Evolutionary conservation across 2,797 vertebrate species (phyloP).

Genomic region (Catamblyrhynchus diadema): DNA sequence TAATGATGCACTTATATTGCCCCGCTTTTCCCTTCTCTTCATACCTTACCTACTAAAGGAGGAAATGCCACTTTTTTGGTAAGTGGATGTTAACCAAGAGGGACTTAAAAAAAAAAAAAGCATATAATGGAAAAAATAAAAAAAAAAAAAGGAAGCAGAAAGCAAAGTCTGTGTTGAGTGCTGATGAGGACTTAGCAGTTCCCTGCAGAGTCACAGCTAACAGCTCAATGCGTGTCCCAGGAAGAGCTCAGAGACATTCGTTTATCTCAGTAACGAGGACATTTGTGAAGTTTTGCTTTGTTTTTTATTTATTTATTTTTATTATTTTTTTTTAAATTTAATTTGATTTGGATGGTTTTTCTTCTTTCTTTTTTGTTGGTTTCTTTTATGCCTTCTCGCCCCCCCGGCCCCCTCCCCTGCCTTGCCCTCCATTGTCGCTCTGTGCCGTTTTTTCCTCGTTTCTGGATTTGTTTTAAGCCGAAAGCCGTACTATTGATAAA

Average conservation of each 20-base stretch:
- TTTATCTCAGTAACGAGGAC: constrained; percentile 95
- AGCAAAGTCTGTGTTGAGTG: constrained; percentile 87
- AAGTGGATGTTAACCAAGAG: constrained; percentile 99
- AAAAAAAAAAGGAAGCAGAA: constrained; percentile 72
- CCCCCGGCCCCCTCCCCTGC: not conserved
- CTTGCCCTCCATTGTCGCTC: constrained; percentile 46
- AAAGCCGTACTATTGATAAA: not conserved
- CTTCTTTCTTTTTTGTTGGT: not conserved
- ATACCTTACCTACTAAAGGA: constrained; percentile 99
- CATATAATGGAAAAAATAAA: constrained; percentile 79
- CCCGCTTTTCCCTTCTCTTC: constrained; percentile 99
- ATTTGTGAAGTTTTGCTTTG: constrained; percentile 95
- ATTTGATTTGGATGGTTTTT: constrained; percentile 5
- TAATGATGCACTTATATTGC: constrained; percentile 99
- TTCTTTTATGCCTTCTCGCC: constrained; percentile 28
- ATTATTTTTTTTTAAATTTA: fast-evolving
- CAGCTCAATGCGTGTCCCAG: constrained; percentile 81
- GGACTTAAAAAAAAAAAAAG: constrained; percentile 88
- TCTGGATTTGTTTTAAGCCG: constrained; percentile 19
- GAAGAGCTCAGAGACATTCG: constrained; percentile 87
- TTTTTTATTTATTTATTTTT: not conserved
- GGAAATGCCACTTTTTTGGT: constrained; percentile 99
- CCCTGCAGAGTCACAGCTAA: constrained; percentile 91
- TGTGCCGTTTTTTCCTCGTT: constrained; percentile 78
- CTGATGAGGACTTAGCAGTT: constrained; percentile 97